A percentile compares a stretch with the other conserved stretches of the same genome.
Evolutionary conservation across 2,888 invertebrate genomes (phyloP).

Genomic region (Coelopa pilipes): DNA sequence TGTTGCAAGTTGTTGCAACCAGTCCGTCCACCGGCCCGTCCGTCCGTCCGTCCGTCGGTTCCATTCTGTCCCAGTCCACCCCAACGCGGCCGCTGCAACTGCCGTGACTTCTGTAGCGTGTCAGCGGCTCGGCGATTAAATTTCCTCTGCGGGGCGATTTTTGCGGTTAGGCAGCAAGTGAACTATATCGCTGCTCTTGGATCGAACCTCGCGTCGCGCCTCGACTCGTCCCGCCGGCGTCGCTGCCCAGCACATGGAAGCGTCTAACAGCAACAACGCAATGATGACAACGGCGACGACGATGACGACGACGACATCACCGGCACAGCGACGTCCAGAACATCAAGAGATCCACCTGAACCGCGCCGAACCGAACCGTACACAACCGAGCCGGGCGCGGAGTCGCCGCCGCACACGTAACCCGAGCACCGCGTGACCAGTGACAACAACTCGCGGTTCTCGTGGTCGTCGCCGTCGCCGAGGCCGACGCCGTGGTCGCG

Average conservation of each 20-base stretch:
- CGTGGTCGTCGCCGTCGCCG: neutral
- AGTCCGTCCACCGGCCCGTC: too few relatives aligned
- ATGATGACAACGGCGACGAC: neutral
- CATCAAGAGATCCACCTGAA: conserved; percentile 2
- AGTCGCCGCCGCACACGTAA: conserved; percentile 13
- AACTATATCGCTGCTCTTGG: conserved; percentile 34
- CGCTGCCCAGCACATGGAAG: neutral
- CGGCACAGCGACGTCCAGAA: neutral
- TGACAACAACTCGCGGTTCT: conserved; percentile 25
- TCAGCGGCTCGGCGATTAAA: conserved; percentile 40
- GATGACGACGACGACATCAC: neutral
- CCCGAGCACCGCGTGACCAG: conserved; percentile 34
- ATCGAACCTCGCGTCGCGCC: conserved; percentile 14
- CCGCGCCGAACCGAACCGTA: neutral
- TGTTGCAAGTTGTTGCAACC: conserved; percentile 19
- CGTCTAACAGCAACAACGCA: conserved; percentile 23
- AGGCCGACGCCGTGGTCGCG: neutral
- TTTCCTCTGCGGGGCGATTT: conserved; percentile 40
- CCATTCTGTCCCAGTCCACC: too few relatives aligned
- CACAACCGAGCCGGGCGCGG: neutral
- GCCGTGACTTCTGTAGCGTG: conserved; percentile 39
- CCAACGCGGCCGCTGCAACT: conserved; percentile 3
- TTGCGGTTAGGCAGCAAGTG: conserved; percentile 41
- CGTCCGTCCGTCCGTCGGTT: too few relatives aligned
- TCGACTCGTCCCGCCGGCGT: neutral